Base-by-base conservation (phyloP, 2,888 invertebrate genomes). In the Acanthacorydalis orientalis region DNA sequence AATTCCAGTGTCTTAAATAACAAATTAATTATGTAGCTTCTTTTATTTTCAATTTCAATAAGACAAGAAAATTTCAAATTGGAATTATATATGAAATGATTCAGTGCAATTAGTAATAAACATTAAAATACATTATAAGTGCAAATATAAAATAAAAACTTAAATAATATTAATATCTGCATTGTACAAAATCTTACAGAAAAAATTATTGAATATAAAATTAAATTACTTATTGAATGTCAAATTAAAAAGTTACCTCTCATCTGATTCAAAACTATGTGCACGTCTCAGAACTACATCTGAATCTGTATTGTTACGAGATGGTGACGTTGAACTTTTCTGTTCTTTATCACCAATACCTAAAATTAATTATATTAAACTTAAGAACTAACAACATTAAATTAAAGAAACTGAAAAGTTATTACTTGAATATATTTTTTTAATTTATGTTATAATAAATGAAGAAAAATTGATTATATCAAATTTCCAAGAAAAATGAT, bases 191-290 rank as follows among this genome's bases (percentile, higher is more conserved):
- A 23, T 23, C 23, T 23, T 23, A 23, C 23, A 23, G 6, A n/a
- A 2, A 23, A 6, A 23, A 23, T 23, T 23, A 23, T 23, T 4
- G 6, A 23, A 23, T 23, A 23, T 4, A 23, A 23, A 23, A 23
- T n/a, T 23, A 23, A 23, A 23, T 23, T 23, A 23, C 23, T 23
- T 23, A 23, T 23, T 23, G 16, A 10, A 42, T n/a, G 23, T 11
- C 9, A 10, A 10, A 35, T 48, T 43, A 43, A n/a, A n/a, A 53
- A 82, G 85, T 78, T 71, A 89, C 89, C 83, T 83, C 69, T 85
- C 83, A 64, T 89, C 88, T 59, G 83, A 83, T 65, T 88, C 87
- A 63, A 87, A 87, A 68, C 88, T 89, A 63, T 86, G 85, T 42
- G 87, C 84, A 64, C 88, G 75, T 64, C 87, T 74, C 51, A 89